Base-by-base conservation (phyloP, 2,113 vertebrate species). In the Centropristis striata region DNA sequence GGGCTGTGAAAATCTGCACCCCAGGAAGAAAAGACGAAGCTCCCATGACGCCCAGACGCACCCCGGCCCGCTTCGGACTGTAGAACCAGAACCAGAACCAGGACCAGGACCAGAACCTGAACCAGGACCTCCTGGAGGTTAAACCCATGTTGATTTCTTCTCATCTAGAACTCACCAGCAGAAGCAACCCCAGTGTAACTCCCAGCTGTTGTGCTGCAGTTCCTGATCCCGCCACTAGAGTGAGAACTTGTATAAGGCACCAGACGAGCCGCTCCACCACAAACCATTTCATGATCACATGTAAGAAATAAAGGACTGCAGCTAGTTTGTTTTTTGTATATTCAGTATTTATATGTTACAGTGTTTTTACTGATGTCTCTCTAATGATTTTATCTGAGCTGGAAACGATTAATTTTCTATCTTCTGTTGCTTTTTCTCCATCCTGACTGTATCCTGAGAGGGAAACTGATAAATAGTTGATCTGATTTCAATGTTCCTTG, bases 11-110 rank as follows among this genome's bases (percentile, higher is more conserved):
- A 91, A 99, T 99, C 94, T 97, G 96, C 83, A 99, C 98, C 8
- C 98, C 98, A 1, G 98, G 98, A 63, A 95, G 97, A 81, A 97
- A 91, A 78, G 98, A 99, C 28, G 96, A 98, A n/a, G 95, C 96
- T 20, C 97, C 97, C 36, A 95, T 96, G 95, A 99, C 97, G 0
- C 98, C 98, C n/a, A 96, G 95, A 86, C 96, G 93, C 60, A 98
- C 97, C 1, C 98, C 98, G 11, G 96, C 97, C 25, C 97, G 97
- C 72, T 99, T 99, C 46, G 98, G 98, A 78, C 95, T 99, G 65
- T 99, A 84, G 93, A 81, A 20, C 21, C n/a, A n/a, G n/a, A n/a
- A n/a, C n/a, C n/a, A n/a, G n/a, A n/a, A n/a, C n/a, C n/a, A n/a
- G n/a, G n/a, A n/a, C n/a, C n/a, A n/a, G n/a, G n/a, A n/a, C n/a